Evolutionary conservation across 2,797 vertebrate species (phyloP), one percentile per base, ranked within the genome.

Genomic region (Leuciscus waleckii): DNA sequence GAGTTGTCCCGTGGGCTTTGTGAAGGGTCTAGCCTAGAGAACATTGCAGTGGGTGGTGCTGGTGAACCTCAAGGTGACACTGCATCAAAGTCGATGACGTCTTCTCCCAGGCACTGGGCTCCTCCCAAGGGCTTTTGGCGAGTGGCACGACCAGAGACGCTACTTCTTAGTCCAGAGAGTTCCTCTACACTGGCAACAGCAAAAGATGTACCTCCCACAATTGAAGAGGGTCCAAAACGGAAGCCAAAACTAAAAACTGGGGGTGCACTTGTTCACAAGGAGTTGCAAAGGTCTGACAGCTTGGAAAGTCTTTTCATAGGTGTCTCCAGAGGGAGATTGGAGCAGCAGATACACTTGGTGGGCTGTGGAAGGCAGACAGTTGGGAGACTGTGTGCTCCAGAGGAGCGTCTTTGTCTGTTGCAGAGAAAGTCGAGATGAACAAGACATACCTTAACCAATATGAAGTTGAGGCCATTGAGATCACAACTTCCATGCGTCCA

Each of bases 351-450:
- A 63, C 82, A 0, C 29, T 61, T 2, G 93, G 90, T 14, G 92
- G 86, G 0, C 83, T 94, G 84, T 93, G 93, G 95, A 93, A 89
- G 85, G 90, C 94, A 2, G 89, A 94, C 85, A 93, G 92, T 79
- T 93, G 87, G 85, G 93, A 93, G 58, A 90, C 91, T 68, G 81
- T 90, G 74, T 89, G 92, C 41, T 84, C 90, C 77, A 7, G 26
- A 71, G 86, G 58, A 82, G 91, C 58, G 5, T 37, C 67, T 19
- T 90, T 95, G 86, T 93, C 94, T 0, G 84, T 95, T 77, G 94
- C 95, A 0, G 95, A 98, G 61, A 94, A 81, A 1, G 93, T 95
- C 19, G 96, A 94, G 90, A 95, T 92, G 90, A 98, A 97, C 90
- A 95, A 96, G 58, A 93, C 90, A 87, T 90, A 94, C 71, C 93